Evolutionary conservation across 2,113 vertebrate genomes (phyloP), one percentile per base, ranked within the genome.

Genomic region (Illadopsis cleaveri): DNA sequence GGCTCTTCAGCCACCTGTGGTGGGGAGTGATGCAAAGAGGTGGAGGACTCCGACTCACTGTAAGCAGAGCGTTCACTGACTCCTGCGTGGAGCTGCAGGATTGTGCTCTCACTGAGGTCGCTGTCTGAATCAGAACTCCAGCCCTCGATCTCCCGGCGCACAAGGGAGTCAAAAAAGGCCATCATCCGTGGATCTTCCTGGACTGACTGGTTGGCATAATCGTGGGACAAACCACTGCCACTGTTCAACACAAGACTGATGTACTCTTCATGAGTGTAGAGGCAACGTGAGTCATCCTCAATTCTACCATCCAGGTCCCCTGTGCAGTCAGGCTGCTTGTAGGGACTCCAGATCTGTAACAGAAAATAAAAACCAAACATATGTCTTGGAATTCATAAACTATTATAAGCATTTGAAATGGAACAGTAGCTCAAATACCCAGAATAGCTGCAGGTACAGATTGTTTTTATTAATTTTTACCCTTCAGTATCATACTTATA

Each of bases 151-250:
- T 99, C 99, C 2, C 99, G 98, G 10, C 99, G 99, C 62, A 99
- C 99, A n/a, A 99, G 95, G 2, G 99, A 99, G 96, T 99, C 99
- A 47, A 99, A 99, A 90, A 99, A 99, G 28, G 99, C 99, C 99
- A 99, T 99, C 99, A 99, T 99, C 71, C 99, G 98, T 4, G 99
- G 99, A 77, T 99, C 99, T 79, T 99, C 99, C 96, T 99, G 99
- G 64, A 99, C 98, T 3, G 99, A 99, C 90, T 99, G 99, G 97
- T 99, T 99, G 95, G 99, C 99, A 25, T 99, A 99, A 97, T 99
- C 99, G 8, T 99, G 99, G 25, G 99, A 99, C 93, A 99, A 97
- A 13, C 99, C 99, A 57, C 99, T 99, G 51, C 99, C 99, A 20
- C 99, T 99, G 98, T 99, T 99, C 65, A 99, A 96, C 79, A 99